These are phyloP conservation scores for Sebastes vulpes DNA, from an alignment of 2,797 vertebrate genomes.

Conservation along the genomic window DNA sequence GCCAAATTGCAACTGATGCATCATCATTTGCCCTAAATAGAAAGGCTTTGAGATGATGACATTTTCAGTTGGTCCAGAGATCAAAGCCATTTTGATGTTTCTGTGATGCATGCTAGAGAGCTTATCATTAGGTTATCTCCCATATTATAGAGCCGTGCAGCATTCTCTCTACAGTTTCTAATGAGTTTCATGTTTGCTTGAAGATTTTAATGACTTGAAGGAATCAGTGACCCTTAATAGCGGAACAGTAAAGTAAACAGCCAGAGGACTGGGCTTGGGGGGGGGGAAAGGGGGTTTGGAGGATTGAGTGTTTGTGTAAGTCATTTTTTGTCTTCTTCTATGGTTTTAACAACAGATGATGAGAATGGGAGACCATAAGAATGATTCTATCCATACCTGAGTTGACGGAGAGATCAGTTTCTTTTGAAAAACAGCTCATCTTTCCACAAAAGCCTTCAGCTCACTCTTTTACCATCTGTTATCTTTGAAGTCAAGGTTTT, in stretches of 20 bases:
- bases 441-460: conserved; percentile 21
- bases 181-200: conserved; percentile 74
- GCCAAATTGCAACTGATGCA: conserved; percentile 58
- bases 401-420: not conserved
- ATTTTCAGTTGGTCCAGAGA: conserved; percentile 65
- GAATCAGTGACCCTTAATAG: conserved; percentile 75
- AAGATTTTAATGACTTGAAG: conserved; percentile 79
- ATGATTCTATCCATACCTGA: not conserved
- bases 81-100: conserved; percentile 69
- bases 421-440: conserved; percentile 15
- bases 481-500: conserved; percentile 67
- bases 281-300: not conserved
- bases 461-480: conserved; percentile 50
- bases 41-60: conserved; percentile 68
- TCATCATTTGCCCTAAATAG: conserved; percentile 56
- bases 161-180: conserved; percentile 64
- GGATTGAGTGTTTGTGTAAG: conserved; percentile 1
- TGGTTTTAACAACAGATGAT: not conserved
- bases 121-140: conserved; percentile 73
- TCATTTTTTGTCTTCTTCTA: not conserved
- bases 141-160: conserved; percentile 42
- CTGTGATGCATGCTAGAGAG: conserved; percentile 44
- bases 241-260: conserved; percentile 63
- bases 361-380: not conserved
- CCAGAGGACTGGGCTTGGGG: conserved; percentile 14